Evolutionary conservation across 2,113 vertebrate genomes (phyloP), one percentile per base, ranked within the genome.

Genomic region (Euleptes europaea): DNA sequence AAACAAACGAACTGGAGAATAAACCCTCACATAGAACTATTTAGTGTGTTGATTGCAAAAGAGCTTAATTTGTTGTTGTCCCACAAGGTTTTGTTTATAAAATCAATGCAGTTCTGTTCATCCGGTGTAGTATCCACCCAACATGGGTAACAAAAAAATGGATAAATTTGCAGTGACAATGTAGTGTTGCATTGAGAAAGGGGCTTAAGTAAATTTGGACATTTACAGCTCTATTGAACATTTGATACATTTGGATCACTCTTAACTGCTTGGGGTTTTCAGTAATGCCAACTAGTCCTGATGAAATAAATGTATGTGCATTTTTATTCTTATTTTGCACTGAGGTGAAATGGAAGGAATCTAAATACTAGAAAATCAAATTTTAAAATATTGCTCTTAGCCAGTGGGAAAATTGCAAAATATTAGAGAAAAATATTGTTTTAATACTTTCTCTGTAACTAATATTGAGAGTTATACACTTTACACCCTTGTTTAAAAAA

Each of bases 161-260:
- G 67, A 83, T 38, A 47, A 75, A 66, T 65, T 47, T n/a, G 33
- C n/a, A 73, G 38, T 63, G 15, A 17, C 79, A 31, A 79, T 42
- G 33, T 35, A 60, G 17, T 35, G 51, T 47, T 85, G 69, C 54
- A 49, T 70, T 85, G 69, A 85, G 42, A 85, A 65, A 44, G n/a
- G 63, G 79, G 69, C 72, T 17, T 72, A 10, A 73, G 28, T 74
- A 44, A 73, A 73, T 79, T 73, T 73, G 67, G 77, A 65, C 69
- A 72, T 35, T 79, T 23, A 57, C 38, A 85, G n/a, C 63, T 51
- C 69, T 85, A 38, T 31, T 65, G 54, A 38, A 74, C 67, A n/a
- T n/a, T n/a, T 81, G 88, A 87, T 93, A n/a, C 83, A 89, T 90
- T 91, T 94, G 89, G 87, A 40, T 88, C 40, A 74, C 74, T 93